Conservation (phyloP, 2,797 vertebrate species). For the Kryptolebias ocellatus region DNA sequence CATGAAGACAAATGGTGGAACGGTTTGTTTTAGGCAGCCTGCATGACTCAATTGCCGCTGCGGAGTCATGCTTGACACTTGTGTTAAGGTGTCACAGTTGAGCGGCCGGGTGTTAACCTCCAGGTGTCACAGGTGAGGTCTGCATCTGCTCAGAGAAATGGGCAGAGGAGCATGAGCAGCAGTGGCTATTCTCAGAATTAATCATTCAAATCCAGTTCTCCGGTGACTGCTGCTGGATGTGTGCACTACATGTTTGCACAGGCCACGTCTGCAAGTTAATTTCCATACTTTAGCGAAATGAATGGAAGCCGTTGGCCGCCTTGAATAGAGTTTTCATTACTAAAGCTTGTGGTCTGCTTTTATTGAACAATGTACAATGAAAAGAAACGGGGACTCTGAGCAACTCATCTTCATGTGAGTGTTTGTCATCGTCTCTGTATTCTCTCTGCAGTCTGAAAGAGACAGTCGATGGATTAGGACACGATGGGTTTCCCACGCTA, state of each 20-base stretch:
- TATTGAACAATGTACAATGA: neutral
- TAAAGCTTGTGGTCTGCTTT: neutral
- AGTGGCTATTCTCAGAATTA: neutral
- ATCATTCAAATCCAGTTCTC: neutral
- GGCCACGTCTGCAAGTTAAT: neutral
- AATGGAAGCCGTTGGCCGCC: neutral
- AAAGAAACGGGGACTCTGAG: neutral
- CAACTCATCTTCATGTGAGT: neutral
- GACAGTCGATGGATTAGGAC: slow-evolving; percentile 3
- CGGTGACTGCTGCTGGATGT: neutral
- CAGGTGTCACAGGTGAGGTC: slow-evolving; percentile 5
- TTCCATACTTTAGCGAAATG: neutral
- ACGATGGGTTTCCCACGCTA: slow-evolving; percentile 40
- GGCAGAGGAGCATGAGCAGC: neutral
- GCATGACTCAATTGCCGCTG: neutral
- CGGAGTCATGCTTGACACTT: slow-evolving; percentile 21
- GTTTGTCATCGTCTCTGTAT: neutral
- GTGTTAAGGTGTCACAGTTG: slow-evolving; percentile 31
- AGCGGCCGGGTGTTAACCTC: neutral
- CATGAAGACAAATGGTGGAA: slow-evolving; percentile 30
- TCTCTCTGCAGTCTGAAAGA: slow-evolving; percentile 18
- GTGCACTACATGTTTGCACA: neutral
- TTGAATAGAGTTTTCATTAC: neutral
- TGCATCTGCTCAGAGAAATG: slow-evolving; percentile 1
- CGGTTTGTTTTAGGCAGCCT: slow-evolving; percentile 12